Evolutionary conservation across 2,113 vertebrate species (phyloP).

Genomic region (Cavia porcellus): DNA sequence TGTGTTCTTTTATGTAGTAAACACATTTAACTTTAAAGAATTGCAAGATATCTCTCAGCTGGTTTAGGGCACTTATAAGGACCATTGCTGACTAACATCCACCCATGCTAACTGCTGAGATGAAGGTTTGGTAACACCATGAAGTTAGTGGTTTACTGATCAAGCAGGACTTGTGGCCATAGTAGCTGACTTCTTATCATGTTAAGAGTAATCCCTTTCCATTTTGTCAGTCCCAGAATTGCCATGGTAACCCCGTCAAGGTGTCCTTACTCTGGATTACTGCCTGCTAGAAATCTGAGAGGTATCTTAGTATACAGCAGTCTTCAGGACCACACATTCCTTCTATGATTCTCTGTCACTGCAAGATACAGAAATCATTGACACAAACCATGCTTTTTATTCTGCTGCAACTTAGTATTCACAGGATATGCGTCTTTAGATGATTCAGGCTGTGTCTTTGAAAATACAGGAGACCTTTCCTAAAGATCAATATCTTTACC

Average conservation of each 20-base stretch:
- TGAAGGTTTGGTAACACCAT: background rate
- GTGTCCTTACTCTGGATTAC: slow-evolving; percentile 40
- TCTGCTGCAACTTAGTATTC: slow-evolving; percentile 32
- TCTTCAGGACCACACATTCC: background rate
- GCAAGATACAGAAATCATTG: background rate
- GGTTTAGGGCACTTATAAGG: background rate
- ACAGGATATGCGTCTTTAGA: slow-evolving; percentile 34
- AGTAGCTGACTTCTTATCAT: slow-evolving; percentile 35
- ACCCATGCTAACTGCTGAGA: background rate
- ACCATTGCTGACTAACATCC: background rate
- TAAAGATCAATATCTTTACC: slow-evolving; percentile 61
- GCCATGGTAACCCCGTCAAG: slow-evolving; percentile 53
- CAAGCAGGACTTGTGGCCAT: background rate
- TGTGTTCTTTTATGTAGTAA: background rate
- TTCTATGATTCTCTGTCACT: background rate
- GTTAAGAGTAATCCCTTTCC: slow-evolving; percentile 49
- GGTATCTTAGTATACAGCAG: background rate
- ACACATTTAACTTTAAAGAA: background rate
- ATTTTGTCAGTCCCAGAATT: slow-evolving; percentile 6
- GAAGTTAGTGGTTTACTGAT: background rate
- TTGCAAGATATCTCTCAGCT: background rate
- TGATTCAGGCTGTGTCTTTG: slow-evolving; percentile 42
- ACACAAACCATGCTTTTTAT: background rate
- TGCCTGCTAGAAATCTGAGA: slow-evolving; percentile 24
- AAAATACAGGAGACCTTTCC: slow-evolving; percentile 31